phyloP scores from a whole-genome alignment of 2,888 invertebrate genomes.

The Cremastobaeus sp. region DNA sequence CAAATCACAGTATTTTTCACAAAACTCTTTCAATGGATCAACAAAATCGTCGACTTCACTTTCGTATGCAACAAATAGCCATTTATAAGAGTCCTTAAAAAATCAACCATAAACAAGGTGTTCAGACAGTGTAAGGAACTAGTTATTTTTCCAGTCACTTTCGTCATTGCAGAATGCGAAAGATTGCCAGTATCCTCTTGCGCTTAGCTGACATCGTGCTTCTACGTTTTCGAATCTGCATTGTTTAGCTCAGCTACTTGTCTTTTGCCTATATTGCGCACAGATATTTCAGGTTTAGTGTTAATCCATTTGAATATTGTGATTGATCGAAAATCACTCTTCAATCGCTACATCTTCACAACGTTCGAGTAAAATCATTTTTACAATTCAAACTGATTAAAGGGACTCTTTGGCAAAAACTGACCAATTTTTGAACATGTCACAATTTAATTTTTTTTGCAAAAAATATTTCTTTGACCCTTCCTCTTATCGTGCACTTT shows the following conservation, averaged over 20 bases:
- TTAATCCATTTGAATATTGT: not conserved
- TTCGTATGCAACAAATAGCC: too few species aligned
- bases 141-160: slow-evolving; percentile 41
- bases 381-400: too few species aligned
- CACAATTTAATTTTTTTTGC: too few species aligned
- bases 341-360: not conserved
- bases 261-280: slow-evolving; percentile 72
- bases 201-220: slow-evolving; percentile 28
- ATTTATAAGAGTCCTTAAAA: too few species aligned
- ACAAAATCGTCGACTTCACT: too few species aligned
- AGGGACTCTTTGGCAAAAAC: too few species aligned
- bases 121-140: slow-evolving; percentile 30
- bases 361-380: too few species aligned
- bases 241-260: slow-evolving; percentile 68
- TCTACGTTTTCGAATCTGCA: slow-evolving; percentile 70
- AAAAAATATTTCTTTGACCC: too few species aligned
- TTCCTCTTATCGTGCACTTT: too few species aligned
- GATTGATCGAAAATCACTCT: slow-evolving; percentile 13
- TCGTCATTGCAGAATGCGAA: slow-evolving; percentile 33
- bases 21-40: too few species aligned
- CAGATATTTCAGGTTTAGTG: slow-evolving; percentile 60
- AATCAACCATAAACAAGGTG: slow-evolving; percentile 3
- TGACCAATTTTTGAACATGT: too few species aligned
- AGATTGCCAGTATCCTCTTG: slow-evolving; percentile 62
- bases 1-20: too few species aligned